phyloP scores from a whole-genome alignment of 2,888 invertebrate species.

The Andrena hattorfiana region DNA sequence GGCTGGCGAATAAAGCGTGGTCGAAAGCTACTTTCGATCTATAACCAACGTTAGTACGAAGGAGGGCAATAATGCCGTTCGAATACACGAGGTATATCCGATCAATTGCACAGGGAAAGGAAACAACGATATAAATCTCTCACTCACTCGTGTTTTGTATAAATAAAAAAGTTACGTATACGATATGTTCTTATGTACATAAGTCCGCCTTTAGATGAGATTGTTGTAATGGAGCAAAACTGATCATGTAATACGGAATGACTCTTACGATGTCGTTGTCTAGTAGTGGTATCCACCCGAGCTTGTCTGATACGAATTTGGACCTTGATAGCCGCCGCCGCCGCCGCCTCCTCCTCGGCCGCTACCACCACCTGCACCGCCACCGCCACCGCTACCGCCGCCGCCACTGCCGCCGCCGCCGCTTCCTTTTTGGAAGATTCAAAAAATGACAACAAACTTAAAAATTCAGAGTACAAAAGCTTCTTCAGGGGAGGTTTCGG shows the following conservation, averaged over 20 bases:
- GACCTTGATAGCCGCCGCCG: constrained; percentile 75
- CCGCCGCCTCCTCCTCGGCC: constrained; percentile 63
- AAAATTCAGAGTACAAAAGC: not conserved
- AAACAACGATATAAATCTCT: constrained; percentile 35
- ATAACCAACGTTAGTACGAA: not conserved
- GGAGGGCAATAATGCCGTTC: not conserved
- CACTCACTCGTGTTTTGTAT: constrained; percentile 57
- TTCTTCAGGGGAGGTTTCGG: not conserved
- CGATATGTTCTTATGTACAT: constrained; percentile 71
- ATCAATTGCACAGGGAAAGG: not conserved
- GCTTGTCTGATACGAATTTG: constrained; percentile 78
- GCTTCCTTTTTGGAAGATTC: too few species aligned
- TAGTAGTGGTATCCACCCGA: constrained; percentile 76
- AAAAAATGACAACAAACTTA: not conserved
- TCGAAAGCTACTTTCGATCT: not conserved
- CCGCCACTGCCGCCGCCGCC: constrained; percentile 38
- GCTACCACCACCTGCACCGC: constrained; percentile 59
- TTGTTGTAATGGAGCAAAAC: constrained; percentile 58
- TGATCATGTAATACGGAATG: constrained; percentile 52
- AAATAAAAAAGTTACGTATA: constrained; percentile 70
- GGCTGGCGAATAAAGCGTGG: not conserved
- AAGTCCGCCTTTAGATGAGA: constrained; percentile 50
- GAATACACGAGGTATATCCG: not conserved
- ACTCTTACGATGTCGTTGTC: constrained; percentile 48
- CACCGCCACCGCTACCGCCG: constrained; percentile 59